Base-by-base conservation (phyloP, 2,797 vertebrate species). In the Muscicapa striata region DNA sequence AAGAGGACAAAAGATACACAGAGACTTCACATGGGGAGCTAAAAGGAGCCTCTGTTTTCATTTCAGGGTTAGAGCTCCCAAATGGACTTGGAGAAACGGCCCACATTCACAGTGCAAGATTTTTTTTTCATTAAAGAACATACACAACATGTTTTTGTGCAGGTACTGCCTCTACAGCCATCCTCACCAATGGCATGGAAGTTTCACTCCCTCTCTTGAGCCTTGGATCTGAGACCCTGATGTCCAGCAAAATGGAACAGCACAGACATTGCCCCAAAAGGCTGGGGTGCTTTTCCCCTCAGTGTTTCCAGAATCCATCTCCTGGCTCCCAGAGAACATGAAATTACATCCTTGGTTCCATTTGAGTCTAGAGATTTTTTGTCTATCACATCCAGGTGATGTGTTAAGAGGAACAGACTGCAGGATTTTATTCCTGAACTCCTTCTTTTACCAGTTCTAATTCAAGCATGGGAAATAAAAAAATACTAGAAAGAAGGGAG, bases 381-480 rank as follows among this genome's bases (percentile, higher is more conserved):
- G 20, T 26, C 54, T 59, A 19, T 58, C 40, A 17, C 11, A 61
- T 49, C 45, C 74, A 70, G 40, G 34, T 59, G 61, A 89, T 30
- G 48, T 66, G 17, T 36, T 70, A 86, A 41, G 57, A 63, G 61
- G 36, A 51, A 76, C n/a, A 91, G 62, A 64, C 32, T 13, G 10
- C 9, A 78, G 64, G 41, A 40, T 27, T 84, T 80, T 77, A 61
- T 46, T 64, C 55, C 59, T 2, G 0, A 75, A 23, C 24, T 73
- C 30, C 30, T 62, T 64, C 32, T 62, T 64, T 66, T 34, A 76
- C 17, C 43, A 67, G 85, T 78, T 95, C 93, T 86, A 95, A 96
- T 91, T 94, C 95, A 96, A 87, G 89, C 92, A 76, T 13, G 59
- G 93, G 87, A 94, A 97, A 93, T 59, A 84, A 48, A 91, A 91